A percentile compares a stretch with the other conserved stretches of the same genome.
Evolutionary conservation across 2,113 vertebrate species (phyloP).

Genomic region (Syrmaticus mikado): DNA sequence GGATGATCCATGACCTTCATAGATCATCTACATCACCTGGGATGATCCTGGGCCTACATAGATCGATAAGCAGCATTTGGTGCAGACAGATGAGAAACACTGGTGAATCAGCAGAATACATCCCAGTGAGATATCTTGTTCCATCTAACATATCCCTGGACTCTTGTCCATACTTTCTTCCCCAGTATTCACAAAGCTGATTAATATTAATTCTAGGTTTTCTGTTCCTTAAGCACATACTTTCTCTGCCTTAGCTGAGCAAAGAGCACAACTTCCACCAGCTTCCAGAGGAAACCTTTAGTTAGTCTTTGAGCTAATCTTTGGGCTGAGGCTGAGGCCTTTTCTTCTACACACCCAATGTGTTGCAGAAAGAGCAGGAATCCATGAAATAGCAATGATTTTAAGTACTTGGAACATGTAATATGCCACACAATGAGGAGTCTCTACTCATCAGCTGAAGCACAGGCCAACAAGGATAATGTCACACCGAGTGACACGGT

Average conservation of each 20-base stretch:
- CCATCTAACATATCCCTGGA: neutral
- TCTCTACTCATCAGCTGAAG: neutral
- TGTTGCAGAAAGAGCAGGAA: neutral
- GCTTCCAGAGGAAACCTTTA: neutral
- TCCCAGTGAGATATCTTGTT: neutral
- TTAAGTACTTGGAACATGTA: neutral
- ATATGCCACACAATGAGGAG: neutral
- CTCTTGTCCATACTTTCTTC: neutral
- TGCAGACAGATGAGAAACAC: neutral
- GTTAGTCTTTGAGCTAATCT: neutral
- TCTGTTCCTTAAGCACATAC: neutral
- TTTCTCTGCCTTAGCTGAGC: neutral
- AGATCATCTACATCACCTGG: too few species aligned
- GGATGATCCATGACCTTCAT: neutral
- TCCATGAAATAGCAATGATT: neutral
- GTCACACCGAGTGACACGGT: neutral
- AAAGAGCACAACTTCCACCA: neutral
- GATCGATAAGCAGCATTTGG: neutral
- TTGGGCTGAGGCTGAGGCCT: neutral
- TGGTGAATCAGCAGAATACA: neutral
- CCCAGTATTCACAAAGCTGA: fast-evolving
- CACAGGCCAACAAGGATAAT: neutral
- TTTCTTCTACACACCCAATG: neutral
- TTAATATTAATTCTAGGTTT: neutral
- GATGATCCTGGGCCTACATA: neutral